A percentile compares a stretch with the other conserved stretches of the same genome.
Evolutionary conservation across 1,140 invertebrate species (phyloP).

Genomic region (Aphaenogaster rudis): DNA sequence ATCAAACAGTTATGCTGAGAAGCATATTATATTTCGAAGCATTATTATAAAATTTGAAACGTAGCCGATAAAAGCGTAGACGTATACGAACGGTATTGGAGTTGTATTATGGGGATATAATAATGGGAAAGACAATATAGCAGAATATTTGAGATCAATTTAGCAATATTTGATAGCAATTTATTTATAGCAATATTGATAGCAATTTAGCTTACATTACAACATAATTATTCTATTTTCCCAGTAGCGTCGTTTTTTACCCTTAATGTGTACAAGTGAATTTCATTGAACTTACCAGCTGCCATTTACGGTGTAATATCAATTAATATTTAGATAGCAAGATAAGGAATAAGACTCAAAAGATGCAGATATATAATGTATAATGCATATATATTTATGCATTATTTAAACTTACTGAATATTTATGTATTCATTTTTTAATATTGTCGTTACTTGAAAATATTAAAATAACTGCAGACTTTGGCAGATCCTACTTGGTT

Average conservation of each 20-base stretch:
- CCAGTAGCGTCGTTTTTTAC: not conserved
- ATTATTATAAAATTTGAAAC: conserved; percentile 18
- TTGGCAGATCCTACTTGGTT: not conserved
- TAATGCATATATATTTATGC: too few species aligned
- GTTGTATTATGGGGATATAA: not conserved
- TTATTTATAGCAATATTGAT: not conserved
- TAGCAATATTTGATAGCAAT: too few species aligned
- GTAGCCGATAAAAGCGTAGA: not conserved
- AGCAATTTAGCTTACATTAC: conserved; percentile 30
- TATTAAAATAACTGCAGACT: not conserved
- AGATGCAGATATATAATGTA: not conserved
- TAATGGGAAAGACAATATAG: not conserved
- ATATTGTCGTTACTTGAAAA: not conserved
- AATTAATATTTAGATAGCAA: not conserved
- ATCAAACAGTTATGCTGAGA: not conserved
- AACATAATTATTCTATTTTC: conserved; percentile 17
- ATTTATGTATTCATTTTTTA: not conserved
- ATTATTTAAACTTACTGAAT: not conserved
- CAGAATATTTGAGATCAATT: not conserved
- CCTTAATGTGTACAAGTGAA: not conserved
- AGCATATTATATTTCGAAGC: conserved; percentile 14
- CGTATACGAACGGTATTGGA: not conserved
- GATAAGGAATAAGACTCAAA: too few species aligned
- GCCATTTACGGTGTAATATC: not conserved
- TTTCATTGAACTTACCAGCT: not conserved